Evolutionary conservation across 2,888 invertebrate species (phyloP).

Genomic region (Lithodes maja): DNA sequence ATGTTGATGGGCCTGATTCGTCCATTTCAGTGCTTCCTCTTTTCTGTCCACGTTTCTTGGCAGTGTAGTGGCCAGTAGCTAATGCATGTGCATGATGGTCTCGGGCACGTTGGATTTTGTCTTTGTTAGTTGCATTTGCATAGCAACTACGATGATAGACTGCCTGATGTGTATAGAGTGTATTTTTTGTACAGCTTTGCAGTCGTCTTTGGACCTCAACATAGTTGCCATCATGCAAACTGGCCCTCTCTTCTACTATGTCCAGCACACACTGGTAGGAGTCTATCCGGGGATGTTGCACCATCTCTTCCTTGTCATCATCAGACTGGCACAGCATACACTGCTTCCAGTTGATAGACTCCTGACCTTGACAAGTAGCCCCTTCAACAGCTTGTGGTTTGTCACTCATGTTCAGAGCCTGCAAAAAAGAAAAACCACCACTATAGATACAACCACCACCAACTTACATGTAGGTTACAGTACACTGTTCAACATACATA

Average conservation of each 20-base stretch:
- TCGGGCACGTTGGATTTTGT: conserved; percentile 18
- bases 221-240: conserved; percentile 24
- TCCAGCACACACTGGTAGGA: conserved; percentile 13
- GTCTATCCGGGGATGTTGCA: conserved; percentile 12
- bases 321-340: conserved; percentile 39
- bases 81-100: conserved; percentile 18
- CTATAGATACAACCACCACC: conserved; percentile 4
- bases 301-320: conserved; percentile 21
- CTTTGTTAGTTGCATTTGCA: conserved; percentile 15
- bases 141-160: conserved; percentile 15
- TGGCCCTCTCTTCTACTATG: conserved; percentile 37
- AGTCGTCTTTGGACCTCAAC: conserved; percentile 37
- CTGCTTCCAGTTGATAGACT: conserved; percentile 24
- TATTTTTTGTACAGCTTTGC: background rate
- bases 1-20: conserved; percentile 11
- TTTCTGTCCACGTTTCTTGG: conserved; percentile 26
- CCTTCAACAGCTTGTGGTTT: conserved; percentile 26
- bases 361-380: conserved; percentile 25
- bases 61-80: conserved; percentile 14
- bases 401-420: conserved; percentile 33
- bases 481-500: conserved; percentile 34
- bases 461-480: conserved; percentile 12
- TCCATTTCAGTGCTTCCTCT: conserved; percentile 32
- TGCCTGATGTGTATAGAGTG: background rate
- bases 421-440: conserved; percentile 9